Base-by-base conservation (phyloP, 1,140 invertebrate genomes). In the Thrips palmi region DNA sequence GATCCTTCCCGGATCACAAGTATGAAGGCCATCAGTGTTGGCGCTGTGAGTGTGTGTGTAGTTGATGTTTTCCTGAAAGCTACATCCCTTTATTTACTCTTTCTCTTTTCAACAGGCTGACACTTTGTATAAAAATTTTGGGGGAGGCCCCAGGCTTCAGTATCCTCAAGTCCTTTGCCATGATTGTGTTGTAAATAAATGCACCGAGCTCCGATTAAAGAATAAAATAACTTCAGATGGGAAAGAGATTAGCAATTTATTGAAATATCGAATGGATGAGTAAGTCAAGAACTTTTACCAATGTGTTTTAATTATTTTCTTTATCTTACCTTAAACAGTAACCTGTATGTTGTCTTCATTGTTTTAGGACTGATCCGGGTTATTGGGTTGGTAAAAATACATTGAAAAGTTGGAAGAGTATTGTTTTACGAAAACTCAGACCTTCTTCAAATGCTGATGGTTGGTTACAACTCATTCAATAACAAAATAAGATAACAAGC, bases 341-440 rank as follows among this genome's bases (percentile, higher is more conserved):
- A n/a, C n/a, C n/a, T n/a, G n/a, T n/a, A n/a, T n/a, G n/a, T 19
- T 25, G n/a, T 14, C n/a, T 11, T 38, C 23, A 37, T 45, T 39
- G 38, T 47, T 50, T 18, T 30, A 51, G 50, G 8, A 25, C 38
- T 35, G 33, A 36, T 25, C 27, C 36, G 4, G 40, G 38, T 19
- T 51, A 31, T 31, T 51, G 45, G 47, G 41, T 51, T 6, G 47
- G 49, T 10, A 50, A 50, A 39, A 33, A 43, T 12, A 47, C 45
- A 8, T 39, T 51, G 30, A 49, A 48, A 40, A 37, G 12, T 14
- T 51, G 50, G 50, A 34, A 39, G 20, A 44, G 24, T 11, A 46
- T n/a, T n/a, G n/a, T n/a, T n/a, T n/a, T n/a, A n/a, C n/a, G 15
- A 14, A 32, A 32, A 32, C n/a, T 14, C 15, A 14, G n/a, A 12